A percentile compares a stretch with the other conserved stretches of the same genome.
Conservation (phyloP, 2,797 vertebrate species). For the Megaceryle alcyon region DNA sequence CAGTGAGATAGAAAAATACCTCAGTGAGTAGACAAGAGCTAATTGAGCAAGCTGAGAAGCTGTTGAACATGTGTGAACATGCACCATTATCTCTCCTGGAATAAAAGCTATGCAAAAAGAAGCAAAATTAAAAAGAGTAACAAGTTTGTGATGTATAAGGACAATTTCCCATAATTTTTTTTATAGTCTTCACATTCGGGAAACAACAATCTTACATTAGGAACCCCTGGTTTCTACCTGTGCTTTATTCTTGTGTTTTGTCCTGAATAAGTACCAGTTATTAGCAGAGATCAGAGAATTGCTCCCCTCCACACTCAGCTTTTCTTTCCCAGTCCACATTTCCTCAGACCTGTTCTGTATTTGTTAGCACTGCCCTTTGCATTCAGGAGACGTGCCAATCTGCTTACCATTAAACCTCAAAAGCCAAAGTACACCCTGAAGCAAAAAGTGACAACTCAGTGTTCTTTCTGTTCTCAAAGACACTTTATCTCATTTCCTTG, state of each 20-base stretch:
- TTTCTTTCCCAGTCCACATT: not conserved
- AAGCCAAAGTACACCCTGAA: not conserved
- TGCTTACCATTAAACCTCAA: not conserved
- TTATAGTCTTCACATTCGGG: not conserved
- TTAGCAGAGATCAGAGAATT: not conserved
- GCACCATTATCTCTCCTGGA: not conserved
- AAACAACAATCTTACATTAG: not conserved
- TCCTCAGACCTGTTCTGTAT: not conserved
- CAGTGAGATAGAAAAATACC: not conserved
- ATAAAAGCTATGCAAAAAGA: not conserved
- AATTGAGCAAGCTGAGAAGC: not conserved
- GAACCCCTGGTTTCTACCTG: not conserved
- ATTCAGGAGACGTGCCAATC: not conserved
- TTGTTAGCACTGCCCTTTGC: not conserved
- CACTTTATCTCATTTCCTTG: not conserved
- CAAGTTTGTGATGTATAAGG: not conserved
- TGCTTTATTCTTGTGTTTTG: not conserved
- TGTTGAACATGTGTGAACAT: not conserved
- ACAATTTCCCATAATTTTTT: not conserved
- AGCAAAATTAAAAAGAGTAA: not conserved
- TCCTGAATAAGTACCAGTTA: not conserved
- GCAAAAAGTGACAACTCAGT: not conserved
- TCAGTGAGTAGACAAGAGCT: not conserved
- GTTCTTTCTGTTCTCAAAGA: not conserved
- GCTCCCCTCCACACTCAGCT: not conserved